Evolutionary conservation across 2,113 vertebrate species (phyloP).

Genomic region (Callaeas wilsoni): DNA sequence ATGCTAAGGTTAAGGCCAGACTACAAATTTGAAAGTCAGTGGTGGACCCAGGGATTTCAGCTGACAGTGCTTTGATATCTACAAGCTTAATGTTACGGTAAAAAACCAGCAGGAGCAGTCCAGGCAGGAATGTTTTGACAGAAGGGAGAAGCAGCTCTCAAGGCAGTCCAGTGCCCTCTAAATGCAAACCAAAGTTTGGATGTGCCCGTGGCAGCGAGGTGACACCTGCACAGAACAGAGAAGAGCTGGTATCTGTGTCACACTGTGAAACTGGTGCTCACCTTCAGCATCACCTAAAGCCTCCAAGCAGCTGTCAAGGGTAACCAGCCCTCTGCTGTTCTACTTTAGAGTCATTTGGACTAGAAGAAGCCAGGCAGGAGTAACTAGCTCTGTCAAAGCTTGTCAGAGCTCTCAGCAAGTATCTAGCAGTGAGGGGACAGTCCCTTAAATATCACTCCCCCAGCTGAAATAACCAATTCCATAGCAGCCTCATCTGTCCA

Average conservation of each 20-base stretch:
- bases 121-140: background rate
- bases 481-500: slow-evolving; percentile 18
- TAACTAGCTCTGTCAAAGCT: background rate
- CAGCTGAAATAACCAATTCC: background rate
- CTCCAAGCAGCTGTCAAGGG: background rate
- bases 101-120: background rate
- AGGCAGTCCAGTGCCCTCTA: background rate
- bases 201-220: rapidly evolving
- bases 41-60: background rate
- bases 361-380: background rate
- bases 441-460: background rate
- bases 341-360: background rate
- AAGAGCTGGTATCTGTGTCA: background rate
- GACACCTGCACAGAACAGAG: background rate
- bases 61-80: background rate
- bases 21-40: background rate
- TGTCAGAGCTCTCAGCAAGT: background rate
- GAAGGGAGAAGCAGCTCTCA: background rate
- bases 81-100: background rate
- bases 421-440: background rate
- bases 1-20: background rate
- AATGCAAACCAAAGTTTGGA: background rate
- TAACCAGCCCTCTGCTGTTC: background rate
- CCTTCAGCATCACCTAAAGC: background rate
- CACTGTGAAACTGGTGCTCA: background rate